Percentiles rank a stretch among this genome's conserved stretches.
Evolutionary conservation across 2,797 vertebrate species (phyloP).

Genomic region (Coccyzus lansbergi): DNA sequence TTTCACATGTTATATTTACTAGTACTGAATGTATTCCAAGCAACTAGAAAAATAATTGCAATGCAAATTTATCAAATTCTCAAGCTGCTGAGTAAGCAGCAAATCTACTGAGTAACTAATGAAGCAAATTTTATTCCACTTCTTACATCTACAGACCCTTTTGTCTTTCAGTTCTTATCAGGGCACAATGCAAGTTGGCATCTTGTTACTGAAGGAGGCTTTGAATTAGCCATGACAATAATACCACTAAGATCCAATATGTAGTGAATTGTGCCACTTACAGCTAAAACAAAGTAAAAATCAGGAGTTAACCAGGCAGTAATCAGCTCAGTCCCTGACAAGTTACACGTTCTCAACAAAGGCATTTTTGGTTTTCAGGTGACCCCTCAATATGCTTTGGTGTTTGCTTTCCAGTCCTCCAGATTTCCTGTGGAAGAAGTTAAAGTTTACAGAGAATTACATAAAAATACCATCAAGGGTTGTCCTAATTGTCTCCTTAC

Average conservation of each 20-base stretch:
- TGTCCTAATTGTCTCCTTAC: not conserved
- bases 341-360: not conserved
- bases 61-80: constrained; percentile 55
- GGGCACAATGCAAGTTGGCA: constrained; percentile 10
- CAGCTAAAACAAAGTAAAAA: not conserved
- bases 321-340: not conserved
- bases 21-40: constrained; percentile 52
- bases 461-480: not conserved
- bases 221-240: not conserved
- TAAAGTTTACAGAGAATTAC: not conserved
- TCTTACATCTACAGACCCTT: not conserved
- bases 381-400: not conserved
- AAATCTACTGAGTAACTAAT: constrained; percentile 17
- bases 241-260: not conserved
- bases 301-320: not conserved
- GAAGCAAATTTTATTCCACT: constrained; percentile 31
- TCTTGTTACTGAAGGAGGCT: not conserved
- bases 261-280: not conserved
- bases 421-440: not conserved
- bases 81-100: constrained; percentile 35
- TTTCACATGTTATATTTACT: constrained; percentile 54
- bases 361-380: not conserved
- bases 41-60: constrained; percentile 45
- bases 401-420: not conserved
- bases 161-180: constrained; percentile 15